These are phyloP conservation scores for Drosophila parvula DNA, from an alignment of 1,140 invertebrate genomes.

Conservation along the genomic window DNA sequence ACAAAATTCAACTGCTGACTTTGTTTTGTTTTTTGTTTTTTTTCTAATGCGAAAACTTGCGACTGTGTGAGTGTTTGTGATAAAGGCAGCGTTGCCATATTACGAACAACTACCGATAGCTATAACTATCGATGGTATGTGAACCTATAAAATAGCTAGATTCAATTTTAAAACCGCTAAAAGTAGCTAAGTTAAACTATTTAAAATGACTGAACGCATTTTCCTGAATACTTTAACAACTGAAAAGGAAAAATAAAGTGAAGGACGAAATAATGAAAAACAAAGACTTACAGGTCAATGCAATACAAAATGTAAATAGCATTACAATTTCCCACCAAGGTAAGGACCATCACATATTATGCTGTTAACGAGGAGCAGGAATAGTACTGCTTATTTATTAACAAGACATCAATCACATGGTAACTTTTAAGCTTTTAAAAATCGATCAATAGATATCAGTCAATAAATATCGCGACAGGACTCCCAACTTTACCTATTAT, in stretches of 20 bases:
- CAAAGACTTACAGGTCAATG: too few relatives aligned
- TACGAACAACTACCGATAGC: not conserved
- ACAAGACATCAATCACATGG: too few relatives aligned
- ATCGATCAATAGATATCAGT: too few relatives aligned
- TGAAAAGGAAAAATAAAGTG: too few relatives aligned
- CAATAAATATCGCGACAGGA: not conserved
- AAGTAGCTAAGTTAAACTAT: not conserved
- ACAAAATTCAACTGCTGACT: slow-evolving; percentile 13
- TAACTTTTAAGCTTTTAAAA: too few relatives aligned
- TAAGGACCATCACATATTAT: too few relatives aligned
- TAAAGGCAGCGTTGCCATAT: slow-evolving; percentile 19
- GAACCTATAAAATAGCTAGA: not conserved
- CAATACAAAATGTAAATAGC: too few relatives aligned
- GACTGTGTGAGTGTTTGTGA: slow-evolving; percentile 32
- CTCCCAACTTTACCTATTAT: not conserved
- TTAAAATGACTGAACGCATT: not conserved
- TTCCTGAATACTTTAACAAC: too few relatives aligned
- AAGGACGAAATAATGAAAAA: too few relatives aligned
- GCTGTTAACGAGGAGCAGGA: too few relatives aligned
- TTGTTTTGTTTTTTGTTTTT: slow-evolving; percentile 45
- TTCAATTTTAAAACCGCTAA: not conserved
- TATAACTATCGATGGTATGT: not conserved
- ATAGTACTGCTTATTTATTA: too few relatives aligned
- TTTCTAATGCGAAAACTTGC: slow-evolving; percentile 27
- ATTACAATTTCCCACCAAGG: too few relatives aligned